Conservation (phyloP, 2,888 invertebrate genomes). For the Neoscelio sp. region DNA sequence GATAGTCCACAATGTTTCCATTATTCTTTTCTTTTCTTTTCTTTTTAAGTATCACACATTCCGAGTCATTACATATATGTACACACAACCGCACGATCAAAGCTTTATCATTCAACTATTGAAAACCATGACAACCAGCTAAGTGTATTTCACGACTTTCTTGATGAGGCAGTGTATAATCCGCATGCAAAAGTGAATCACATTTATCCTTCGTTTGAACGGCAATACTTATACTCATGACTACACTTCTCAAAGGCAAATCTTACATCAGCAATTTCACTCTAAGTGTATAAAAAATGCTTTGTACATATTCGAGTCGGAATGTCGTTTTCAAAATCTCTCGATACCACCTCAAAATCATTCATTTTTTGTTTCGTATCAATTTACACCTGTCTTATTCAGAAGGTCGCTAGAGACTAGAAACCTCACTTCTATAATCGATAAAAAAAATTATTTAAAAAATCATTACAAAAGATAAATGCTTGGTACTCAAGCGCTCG, state of each 20-base stretch:
- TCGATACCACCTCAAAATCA: too few relatives aligned
- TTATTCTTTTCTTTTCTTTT: constrained; percentile 5
- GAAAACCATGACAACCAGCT: constrained; percentile 29
- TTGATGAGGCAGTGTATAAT: constrained; percentile 23
- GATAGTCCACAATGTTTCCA: constrained; percentile 13
- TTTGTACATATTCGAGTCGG: constrained; percentile 28
- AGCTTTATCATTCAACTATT: constrained; percentile 38
- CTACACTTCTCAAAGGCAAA: background rate
- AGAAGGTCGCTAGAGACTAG: constrained; percentile 62
- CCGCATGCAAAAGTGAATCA: constrained; percentile 40
- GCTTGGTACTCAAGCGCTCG: constrained; percentile 25
- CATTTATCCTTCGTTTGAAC: constrained; percentile 22
- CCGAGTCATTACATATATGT: constrained; percentile 41
- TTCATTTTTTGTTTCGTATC: too few relatives aligned
- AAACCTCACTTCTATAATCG: constrained; percentile 49
- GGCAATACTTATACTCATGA: constrained; percentile 6
- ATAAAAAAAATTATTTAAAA: constrained; percentile 22
- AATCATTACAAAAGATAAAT: constrained; percentile 29
- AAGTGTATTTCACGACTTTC: constrained; percentile 31
- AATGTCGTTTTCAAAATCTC: too few relatives aligned
- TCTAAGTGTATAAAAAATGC: constrained; percentile 38
- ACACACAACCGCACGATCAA: constrained; percentile 42
- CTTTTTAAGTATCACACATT: constrained; percentile 33
- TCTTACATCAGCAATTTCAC: background rate
- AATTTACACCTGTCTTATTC: constrained; percentile 31